Evolutionary conservation across 2,888 invertebrate genomes (phyloP).

Genomic region (Chaetogeoica ovagalla): DNA sequence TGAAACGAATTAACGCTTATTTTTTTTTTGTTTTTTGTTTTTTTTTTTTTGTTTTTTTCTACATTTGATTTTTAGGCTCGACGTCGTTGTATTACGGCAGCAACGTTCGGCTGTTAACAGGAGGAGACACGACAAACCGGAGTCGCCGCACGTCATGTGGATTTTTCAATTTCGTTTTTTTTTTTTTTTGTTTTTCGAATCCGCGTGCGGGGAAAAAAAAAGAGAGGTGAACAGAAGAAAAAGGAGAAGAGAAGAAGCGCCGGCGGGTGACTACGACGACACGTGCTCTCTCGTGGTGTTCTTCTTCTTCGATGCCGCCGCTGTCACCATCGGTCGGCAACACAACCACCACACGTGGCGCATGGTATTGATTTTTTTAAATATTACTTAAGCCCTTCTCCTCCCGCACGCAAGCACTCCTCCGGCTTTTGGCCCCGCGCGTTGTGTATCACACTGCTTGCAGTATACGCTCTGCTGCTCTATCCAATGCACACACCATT

Average conservation of each 20-base stretch:
- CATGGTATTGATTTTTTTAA: constrained; percentile 48
- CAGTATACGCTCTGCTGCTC: not conserved
- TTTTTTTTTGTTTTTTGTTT: constrained; percentile 6
- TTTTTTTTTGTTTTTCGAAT: too few relatives aligned
- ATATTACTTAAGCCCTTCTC: constrained; percentile 31
- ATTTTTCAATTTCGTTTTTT: too few relatives aligned
- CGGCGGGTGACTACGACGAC: too few relatives aligned
- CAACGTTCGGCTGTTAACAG: too few relatives aligned
- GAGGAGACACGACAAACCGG: not conserved
- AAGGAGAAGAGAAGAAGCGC: too few relatives aligned
- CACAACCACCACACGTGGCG: not conserved
- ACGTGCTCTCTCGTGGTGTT: too few relatives aligned
- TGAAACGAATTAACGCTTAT: not conserved
- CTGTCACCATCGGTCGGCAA: not conserved
- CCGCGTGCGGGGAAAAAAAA: too few relatives aligned
- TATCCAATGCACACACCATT: constrained; percentile 48
- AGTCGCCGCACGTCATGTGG: not conserved
- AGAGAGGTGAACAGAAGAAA: too few relatives aligned
- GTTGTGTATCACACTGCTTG: not conserved
- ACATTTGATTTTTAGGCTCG: constrained; percentile 26
- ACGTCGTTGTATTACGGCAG: not conserved
- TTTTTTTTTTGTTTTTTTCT: constrained; percentile 11
- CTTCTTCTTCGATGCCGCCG: too few relatives aligned
- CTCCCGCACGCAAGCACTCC: too few relatives aligned
- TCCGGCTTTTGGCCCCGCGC: not conserved